phyloP scores from a whole-genome alignment of 2,797 vertebrate genomes.

The Molossus alvarezi region DNA sequence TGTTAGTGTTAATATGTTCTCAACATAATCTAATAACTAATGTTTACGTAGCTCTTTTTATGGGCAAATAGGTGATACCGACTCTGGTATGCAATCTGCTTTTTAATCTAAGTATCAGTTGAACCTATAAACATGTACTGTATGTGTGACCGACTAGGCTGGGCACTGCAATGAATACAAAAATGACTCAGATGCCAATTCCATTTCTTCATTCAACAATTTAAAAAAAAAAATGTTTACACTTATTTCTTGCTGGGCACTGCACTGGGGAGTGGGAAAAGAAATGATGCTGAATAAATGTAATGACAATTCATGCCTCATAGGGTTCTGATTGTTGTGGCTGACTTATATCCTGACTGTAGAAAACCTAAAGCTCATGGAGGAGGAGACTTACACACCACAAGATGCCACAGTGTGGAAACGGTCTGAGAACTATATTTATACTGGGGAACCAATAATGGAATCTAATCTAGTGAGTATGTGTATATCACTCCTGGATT shows the following conservation, averaged over 20 bases:
- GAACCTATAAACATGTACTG: neutral
- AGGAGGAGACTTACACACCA: neutral
- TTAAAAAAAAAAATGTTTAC: neutral
- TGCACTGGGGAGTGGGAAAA: neutral
- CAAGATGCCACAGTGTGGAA: neutral
- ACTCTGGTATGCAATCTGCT: neutral
- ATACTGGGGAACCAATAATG: neutral
- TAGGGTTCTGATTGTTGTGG: neutral
- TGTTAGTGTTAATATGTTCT: slow-evolving; percentile 26
- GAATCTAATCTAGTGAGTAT: neutral
- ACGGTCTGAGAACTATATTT: neutral
- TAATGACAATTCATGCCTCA: neutral
- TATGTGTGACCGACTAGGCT: neutral
- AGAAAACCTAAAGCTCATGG: neutral
- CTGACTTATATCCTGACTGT: neutral
- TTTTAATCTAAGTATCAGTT: slow-evolving; percentile 30
- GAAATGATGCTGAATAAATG: slow-evolving; percentile 3
- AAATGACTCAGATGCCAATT: slow-evolving; percentile 37
- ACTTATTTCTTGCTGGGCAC: neutral
- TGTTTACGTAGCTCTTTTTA: slow-evolving; percentile 9
- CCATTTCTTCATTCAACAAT: neutral
- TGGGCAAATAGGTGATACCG: neutral
- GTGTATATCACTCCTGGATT: neutral
- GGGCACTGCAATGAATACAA: neutral
- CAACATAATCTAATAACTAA: neutral